Conservation (phyloP, 1,140 invertebrate genomes). For the Agrilus planipennis region DNA sequence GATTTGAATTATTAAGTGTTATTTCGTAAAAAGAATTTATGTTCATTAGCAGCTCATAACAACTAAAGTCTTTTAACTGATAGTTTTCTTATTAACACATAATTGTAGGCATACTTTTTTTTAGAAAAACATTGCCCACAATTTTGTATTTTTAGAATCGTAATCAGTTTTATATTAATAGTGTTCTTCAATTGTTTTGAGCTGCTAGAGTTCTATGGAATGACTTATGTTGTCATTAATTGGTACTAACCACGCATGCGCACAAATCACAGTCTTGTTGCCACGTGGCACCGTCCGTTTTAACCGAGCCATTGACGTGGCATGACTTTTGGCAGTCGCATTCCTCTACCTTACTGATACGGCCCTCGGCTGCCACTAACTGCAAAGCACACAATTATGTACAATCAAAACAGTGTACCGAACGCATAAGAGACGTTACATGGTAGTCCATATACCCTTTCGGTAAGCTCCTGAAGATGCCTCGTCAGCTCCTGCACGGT, state of each 20-base stretch:
- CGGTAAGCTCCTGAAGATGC: slow-evolving; percentile 53
- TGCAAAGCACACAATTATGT: slow-evolving; percentile 39
- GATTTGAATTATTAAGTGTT: too few species aligned
- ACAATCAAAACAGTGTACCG: slow-evolving; percentile 30
- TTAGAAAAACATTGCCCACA: too few species aligned
- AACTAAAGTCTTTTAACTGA: too few species aligned
- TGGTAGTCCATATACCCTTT: slow-evolving; percentile 47
- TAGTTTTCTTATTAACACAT: too few species aligned
- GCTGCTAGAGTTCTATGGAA: too few species aligned
- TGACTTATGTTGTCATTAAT: too few species aligned
- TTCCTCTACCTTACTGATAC: slow-evolving; percentile 64
- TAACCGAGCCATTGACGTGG: slow-evolving; percentile 61
- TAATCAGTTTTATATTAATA: too few species aligned
- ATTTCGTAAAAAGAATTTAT: too few species aligned
- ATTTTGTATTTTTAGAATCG: too few species aligned
- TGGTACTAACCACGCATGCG: slow-evolving; percentile 61
- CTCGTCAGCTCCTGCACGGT: slow-evolving; percentile 54
- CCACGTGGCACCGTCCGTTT: slow-evolving; percentile 72
- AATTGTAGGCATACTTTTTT: too few species aligned
- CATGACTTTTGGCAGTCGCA: slow-evolving; percentile 86
- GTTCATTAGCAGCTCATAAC: too few species aligned
- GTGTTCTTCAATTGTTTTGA: too few species aligned
- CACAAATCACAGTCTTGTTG: slow-evolving; percentile 68
- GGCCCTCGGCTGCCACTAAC: slow-evolving; percentile 63
- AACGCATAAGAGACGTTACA: slow-evolving; percentile 31